These are phyloP conservation scores for Paratilapia polleni DNA, from an alignment of 2,113 vertebrate genomes.

Conservation along the genomic window DNA sequence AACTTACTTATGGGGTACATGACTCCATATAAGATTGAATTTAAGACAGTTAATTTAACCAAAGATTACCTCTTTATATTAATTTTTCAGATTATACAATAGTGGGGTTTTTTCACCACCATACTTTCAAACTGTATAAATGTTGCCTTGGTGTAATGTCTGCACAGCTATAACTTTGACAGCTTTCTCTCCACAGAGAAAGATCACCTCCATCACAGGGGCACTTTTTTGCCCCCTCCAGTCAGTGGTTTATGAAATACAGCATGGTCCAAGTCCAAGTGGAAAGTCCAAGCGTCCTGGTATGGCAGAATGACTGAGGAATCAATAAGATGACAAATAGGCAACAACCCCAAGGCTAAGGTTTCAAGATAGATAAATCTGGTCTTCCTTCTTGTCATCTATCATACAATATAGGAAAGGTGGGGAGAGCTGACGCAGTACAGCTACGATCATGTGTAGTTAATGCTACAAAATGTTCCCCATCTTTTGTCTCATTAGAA, in stretches of 20 bases:
- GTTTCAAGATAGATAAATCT: constrained; percentile 65
- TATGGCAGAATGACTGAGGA: constrained; percentile 62
- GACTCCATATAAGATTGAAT: neutral
- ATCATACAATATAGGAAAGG: constrained; percentile 51
- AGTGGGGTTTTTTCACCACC: neutral
- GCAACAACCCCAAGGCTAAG: constrained; percentile 62
- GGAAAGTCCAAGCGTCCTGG: constrained; percentile 60
- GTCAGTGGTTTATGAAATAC: constrained; percentile 73
- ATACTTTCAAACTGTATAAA: constrained; percentile 12
- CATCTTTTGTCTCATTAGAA: neutral
- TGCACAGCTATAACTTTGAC: constrained; percentile 42
- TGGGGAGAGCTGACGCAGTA: neutral
- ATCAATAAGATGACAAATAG: constrained; percentile 77
- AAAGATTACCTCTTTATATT: neutral
- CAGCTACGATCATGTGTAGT: neutral
- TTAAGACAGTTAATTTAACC: neutral
- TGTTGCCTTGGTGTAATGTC: constrained; percentile 26
- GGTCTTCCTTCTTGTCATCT: constrained; percentile 55
- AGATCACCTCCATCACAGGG: constrained; percentile 54
- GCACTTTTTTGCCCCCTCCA: constrained; percentile 44
- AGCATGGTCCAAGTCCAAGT: constrained; percentile 50
- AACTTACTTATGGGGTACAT: neutral
- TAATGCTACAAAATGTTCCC: neutral
- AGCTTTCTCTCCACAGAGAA: constrained; percentile 60
- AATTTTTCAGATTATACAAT: neutral